Evolutionary conservation across 2,113 vertebrate genomes (phyloP).

Genomic region (Myanophis thanlyinensis): DNA sequence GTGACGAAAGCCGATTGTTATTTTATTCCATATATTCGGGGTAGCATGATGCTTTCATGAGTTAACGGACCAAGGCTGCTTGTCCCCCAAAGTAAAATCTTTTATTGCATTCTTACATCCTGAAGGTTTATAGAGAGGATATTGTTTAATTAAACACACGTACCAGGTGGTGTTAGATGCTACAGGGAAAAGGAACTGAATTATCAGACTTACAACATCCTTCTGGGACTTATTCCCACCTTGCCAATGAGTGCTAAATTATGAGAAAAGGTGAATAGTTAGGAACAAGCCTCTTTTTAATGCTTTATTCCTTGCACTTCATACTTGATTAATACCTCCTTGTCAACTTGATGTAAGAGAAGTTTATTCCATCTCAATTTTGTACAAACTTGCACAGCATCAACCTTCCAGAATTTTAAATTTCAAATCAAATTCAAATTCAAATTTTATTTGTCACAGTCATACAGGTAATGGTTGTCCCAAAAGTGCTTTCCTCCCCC

Average conservation of each 20-base stretch:
- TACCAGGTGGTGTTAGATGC: not conserved
- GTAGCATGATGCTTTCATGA: not conserved
- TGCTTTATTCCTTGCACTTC: not conserved
- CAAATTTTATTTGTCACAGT: no score
- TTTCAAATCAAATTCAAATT: no score
- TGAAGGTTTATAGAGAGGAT: not conserved
- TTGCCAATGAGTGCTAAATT: not conserved
- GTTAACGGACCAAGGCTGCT: not conserved
- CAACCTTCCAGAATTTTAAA: not conserved
- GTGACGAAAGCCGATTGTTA: not conserved
- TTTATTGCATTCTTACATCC: not conserved
- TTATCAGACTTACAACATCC: not conserved
- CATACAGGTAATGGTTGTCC: not conserved
- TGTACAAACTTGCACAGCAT: not conserved
- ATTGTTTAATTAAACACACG: slow-evolving; percentile 3
- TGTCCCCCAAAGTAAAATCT: not conserved
- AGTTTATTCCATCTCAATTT: not conserved
- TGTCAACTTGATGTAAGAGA: not conserved
- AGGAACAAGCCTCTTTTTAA: not conserved
- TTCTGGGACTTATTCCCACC: not conserved
- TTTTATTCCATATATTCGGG: not conserved
- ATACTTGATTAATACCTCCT: not conserved
- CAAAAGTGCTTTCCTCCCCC: not conserved
- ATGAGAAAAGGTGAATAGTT: not conserved
- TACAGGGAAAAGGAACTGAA: not conserved